These are phyloP conservation scores for Urosaurus nigricauda DNA, from an alignment of 2,797 vertebrate species.

Conservation along the genomic window DNA sequence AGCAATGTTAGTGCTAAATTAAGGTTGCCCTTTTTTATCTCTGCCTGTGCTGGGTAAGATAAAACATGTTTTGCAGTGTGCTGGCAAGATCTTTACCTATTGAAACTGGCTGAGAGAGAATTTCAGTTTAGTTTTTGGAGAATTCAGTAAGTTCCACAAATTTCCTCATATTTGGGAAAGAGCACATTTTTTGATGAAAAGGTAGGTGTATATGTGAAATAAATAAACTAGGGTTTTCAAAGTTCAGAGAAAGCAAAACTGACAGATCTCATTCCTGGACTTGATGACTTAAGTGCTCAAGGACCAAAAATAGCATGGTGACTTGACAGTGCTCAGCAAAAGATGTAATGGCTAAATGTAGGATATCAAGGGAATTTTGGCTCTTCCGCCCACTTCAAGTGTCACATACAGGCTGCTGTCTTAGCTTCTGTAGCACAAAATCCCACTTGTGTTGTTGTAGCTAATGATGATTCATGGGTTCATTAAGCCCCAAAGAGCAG, in stretches of 20 bases:
- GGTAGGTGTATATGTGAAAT: background rate
- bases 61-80: too few relatives aligned
- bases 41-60: background rate
- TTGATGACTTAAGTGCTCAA: background rate
- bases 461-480: conserved; percentile 12
- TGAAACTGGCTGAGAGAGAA: background rate
- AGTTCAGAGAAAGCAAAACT: background rate
- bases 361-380: too few relatives aligned
- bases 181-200: background rate
- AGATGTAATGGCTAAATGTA: too few relatives aligned
- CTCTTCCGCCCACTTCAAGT: background rate
- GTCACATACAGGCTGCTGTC: background rate
- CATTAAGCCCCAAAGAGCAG: conserved; percentile 45
- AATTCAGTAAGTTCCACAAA: background rate
- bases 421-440: background rate
- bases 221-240: background rate
- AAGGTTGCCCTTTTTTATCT: background rate
- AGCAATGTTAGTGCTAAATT: background rate
- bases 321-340: background rate
- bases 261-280: background rate
- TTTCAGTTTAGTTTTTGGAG: background rate
- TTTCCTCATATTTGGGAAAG: background rate
- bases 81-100: background rate
- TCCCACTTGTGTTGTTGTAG: background rate
- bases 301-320: background rate